Conservation (phyloP, 2,113 vertebrate genomes). For the Nannobrachium achirus region DNA sequence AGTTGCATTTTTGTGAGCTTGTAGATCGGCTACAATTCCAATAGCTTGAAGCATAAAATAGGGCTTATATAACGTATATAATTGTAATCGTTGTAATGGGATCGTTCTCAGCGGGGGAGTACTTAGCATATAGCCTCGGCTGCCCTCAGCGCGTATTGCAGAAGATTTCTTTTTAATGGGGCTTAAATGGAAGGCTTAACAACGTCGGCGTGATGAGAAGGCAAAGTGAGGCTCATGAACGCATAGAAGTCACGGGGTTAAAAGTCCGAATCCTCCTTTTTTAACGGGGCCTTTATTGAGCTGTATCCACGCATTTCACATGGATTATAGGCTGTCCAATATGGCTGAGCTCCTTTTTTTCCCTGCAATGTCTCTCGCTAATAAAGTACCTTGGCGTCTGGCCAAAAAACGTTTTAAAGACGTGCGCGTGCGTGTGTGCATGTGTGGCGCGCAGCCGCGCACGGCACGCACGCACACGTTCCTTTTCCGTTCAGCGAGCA, state of each 20-base stretch:
- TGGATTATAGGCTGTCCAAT: slow-evolving; percentile 42
- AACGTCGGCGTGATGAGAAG: slow-evolving; percentile 39
- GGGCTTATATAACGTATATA: no score
- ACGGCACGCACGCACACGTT: no score
- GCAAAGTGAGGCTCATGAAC: slow-evolving; percentile 55
- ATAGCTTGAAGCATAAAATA: no score
- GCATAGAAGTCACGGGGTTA: slow-evolving; percentile 52
- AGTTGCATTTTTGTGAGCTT: no score
- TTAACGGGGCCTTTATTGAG: slow-evolving; percentile 38
- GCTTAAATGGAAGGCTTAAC: slow-evolving; percentile 61
- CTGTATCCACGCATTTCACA: slow-evolving; percentile 27
- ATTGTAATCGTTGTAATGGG: no score
- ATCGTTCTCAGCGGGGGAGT: slow-evolving; percentile 17
- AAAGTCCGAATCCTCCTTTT: slow-evolving; percentile 48
- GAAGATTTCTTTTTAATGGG: slow-evolving; percentile 73
- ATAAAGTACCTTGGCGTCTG: slow-evolving; percentile 32
- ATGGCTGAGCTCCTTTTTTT: slow-evolving; percentile 23
- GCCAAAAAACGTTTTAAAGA: slow-evolving; percentile 56
- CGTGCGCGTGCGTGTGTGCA: not conserved
- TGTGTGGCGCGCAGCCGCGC: no score
- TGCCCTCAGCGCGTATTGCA: slow-evolving; percentile 48
- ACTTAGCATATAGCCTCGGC: slow-evolving; percentile 72
- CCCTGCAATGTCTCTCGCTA: slow-evolving; percentile 18
- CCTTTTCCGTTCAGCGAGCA: slow-evolving; percentile 19
- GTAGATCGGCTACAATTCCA: no score